Evolutionary conservation across 2,888 invertebrate species (phyloP), one percentile per base, ranked within the genome.

Genomic region (Drosophila trichaetosa): DNA sequence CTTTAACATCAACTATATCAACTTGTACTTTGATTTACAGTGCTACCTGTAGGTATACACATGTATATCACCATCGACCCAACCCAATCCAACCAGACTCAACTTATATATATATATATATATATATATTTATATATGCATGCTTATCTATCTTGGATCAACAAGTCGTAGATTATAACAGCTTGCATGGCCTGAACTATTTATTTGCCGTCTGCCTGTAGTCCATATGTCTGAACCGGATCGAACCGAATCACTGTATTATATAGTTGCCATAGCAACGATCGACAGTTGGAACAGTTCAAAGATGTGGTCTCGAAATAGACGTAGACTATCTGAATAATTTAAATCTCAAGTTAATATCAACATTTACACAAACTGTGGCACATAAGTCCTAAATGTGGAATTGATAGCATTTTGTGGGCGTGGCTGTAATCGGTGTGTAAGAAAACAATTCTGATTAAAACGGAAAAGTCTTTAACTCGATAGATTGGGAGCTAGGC

Each of bases 31-130:
- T 21, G 38, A 48, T 34, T 13, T n/a, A 8, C 2, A 61, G 31
- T 40, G 34, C 34, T 24, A 24, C 24, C 33, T 27, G 34, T 48
- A 4, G 29, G 40, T 46, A 36, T 46, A 56, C 13, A 33, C 21
- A 13, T 21, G 13, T 42, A 21, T 42, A 42, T 36, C 10, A 33
- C 33, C 4, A 11, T 11, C 76, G 57, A 59, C 72, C 56, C 31
- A 71, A 29, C 24, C 31, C 33, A 60, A 8, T 36, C 71, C 27
- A 34, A 69, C 68, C 76, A 68, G 62, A 54, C 53, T 40, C 11
- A n/a, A 54, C 21, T 21, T 31, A 16, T 34, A 46, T 13, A 21
- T 27, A 49, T 46, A 66, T 51, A 33, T 33, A 33, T 36, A 18
- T 11, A 10, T 2, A 27, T 56, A 63, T 53, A 33, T n/a, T n/a